Evolutionary conservation across 1,140 invertebrate genomes (phyloP), one percentile per base, ranked within the genome.

Genomic region (Drosophila oshimai): DNA sequence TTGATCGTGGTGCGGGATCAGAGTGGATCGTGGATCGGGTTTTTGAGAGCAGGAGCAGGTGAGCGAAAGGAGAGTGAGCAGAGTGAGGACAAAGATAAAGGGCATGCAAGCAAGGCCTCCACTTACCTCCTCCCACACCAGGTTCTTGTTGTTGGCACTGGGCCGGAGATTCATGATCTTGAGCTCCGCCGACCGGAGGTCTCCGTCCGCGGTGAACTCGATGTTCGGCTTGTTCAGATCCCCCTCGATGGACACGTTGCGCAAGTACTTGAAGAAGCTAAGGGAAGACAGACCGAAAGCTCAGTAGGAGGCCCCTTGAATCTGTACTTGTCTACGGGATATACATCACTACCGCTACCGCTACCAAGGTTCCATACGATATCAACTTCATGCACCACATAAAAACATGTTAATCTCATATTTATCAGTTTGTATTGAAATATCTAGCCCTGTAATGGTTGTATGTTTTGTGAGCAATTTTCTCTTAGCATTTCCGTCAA

Each of bases 111-210:
- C 18, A 20, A 34, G 33, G 15, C 37, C 12, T 9, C 20, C 39
- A 91, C 93, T 93, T 89, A 97, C 96, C 94, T 97, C 96, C 89
- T 98, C 97, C 97, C 97, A 99, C 15, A 96, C 94, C 10, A 96
- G 93, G 90, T 96, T 94, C 94, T 93, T 91, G 47, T 90, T 94
- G 69, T 95, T 95, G 9, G 95, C 93, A 10, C 95, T 95, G 0
- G 96, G 93, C 36, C 96, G 92, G 4, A 98, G 92, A 91, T 99
- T 99, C 95, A 98, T 96, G 61, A 99, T 97, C 91, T 97, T 96
- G 50, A 99, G 92, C 91, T 98, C 96, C 0, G 96, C 95, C 0
- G 96, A 94, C 88, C 95, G 95, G 10, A 98, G 91, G 50, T 97
- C 96, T 0, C 97, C 97, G 79, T 98, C 97, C 2, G 95, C 94